These are phyloP conservation scores for Stegana nigrithorax DNA, from an alignment of 2,888 invertebrate genomes.

Conservation along the genomic window DNA sequence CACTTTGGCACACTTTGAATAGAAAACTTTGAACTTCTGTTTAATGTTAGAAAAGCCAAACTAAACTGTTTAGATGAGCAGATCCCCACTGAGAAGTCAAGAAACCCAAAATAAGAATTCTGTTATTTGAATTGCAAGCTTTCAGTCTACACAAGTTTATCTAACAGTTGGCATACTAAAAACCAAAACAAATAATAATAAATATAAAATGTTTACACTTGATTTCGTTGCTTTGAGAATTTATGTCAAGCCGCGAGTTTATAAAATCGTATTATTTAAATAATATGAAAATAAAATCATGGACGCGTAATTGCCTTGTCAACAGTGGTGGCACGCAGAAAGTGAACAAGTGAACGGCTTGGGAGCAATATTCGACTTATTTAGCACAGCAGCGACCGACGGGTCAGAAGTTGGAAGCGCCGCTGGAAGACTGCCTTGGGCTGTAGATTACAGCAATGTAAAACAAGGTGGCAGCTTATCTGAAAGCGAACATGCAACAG, in stretches of 20 bases:
- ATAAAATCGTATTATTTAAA: not conserved
- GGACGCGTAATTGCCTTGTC: too few species aligned
- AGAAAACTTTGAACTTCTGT: not conserved
- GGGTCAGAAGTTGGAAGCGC: too few species aligned
- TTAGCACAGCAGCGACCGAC: too few species aligned
- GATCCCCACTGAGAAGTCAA: not conserved
- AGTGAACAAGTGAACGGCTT: too few species aligned
- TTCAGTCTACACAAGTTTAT: not conserved
- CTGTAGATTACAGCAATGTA: too few species aligned
- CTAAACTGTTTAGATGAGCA: not conserved
- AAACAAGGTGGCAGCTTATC: too few species aligned
- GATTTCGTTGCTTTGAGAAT: not conserved
- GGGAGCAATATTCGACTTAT: too few species aligned
- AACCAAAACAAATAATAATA: not conserved
- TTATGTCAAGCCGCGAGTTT: constrained; percentile 5
- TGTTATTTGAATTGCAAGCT: not conserved
- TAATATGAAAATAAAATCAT: not conserved
- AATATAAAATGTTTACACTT: not conserved
- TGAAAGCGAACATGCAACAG: too few species aligned
- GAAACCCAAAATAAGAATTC: too few species aligned
- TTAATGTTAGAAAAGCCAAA: not conserved
- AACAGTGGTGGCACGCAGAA: too few species aligned
- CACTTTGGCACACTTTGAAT: too few species aligned
- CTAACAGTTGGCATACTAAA: not conserved
- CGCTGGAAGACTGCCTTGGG: too few species aligned